Evolutionary conservation across 2,888 invertebrate species (phyloP).

Genomic region (Podotricha telesiphe): DNA sequence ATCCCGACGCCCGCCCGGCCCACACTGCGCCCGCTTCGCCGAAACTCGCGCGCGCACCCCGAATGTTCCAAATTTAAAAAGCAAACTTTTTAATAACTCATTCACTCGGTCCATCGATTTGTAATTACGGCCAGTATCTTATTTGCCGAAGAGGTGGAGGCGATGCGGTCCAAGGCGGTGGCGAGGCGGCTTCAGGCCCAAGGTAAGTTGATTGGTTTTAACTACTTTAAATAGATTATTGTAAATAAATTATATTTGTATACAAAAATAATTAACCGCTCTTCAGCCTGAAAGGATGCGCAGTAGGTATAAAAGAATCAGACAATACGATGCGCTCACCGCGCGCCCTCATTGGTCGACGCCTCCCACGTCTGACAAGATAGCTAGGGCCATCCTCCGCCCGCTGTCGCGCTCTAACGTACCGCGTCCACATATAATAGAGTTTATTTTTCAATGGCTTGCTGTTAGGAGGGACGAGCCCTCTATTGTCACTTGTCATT

Average conservation of each 20-base stretch:
- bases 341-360: slow-evolving; percentile 70
- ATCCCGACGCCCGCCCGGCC: slow-evolving; percentile 68
- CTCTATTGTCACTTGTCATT: slow-evolving; percentile 79
- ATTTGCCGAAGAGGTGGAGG: slow-evolving; percentile 60
- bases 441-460: slow-evolving; percentile 52
- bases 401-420: slow-evolving; percentile 47
- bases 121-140: slow-evolving; percentile 65
- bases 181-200: slow-evolving; percentile 87
- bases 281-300: slow-evolving; percentile 57
- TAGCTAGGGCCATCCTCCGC: slow-evolving; percentile 79
- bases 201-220: slow-evolving; percentile 76
- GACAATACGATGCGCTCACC: slow-evolving; percentile 75
- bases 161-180: slow-evolving; percentile 89
- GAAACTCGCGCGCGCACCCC: slow-evolving; percentile 55
- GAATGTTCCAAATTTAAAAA: slow-evolving; percentile 57
- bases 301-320: slow-evolving; percentile 71
- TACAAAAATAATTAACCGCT: neutral
- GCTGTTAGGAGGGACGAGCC: slow-evolving; percentile 73
- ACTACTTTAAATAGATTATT: neutral
- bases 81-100: slow-evolving; percentile 57
- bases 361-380: slow-evolving; percentile 82
- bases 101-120: slow-evolving; percentile 64
- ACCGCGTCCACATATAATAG: slow-evolving; percentile 49
- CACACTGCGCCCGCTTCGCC: slow-evolving; percentile 62
- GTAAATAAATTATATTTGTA: neutral